Base-by-base conservation (phyloP, 1,140 invertebrate genomes). In the Papilio polytes region DNA sequence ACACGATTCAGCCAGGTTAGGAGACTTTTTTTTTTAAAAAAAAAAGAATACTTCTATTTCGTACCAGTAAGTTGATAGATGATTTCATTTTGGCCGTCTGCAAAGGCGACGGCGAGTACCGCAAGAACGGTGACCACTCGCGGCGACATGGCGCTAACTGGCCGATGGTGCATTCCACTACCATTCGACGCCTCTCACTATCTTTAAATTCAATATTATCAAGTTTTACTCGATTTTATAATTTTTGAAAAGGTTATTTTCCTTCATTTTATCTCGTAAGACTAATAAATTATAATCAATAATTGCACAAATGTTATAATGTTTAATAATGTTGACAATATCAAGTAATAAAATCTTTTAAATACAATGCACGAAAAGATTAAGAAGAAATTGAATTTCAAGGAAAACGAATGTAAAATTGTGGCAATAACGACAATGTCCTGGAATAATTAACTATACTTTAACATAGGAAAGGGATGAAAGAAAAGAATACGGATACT, bases 101-200 rank as follows among this genome's bases (percentile, higher is more conserved):
- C 72, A 48, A 74, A 31, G 9, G 77, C 76, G 51, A 81, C 72
- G 74, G 74, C 74, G 48, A 81, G 66, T 20, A 77, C 3, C 74
- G 56, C 77, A 13, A 80, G 51, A 18, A 66, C 82, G 82, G 79
- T 78, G 73, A 83, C 26, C 82, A 63, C 79, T 74, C 82, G 82
- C 82, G 72, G 74, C 74, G 82, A 41, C 82, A 83, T 82, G 31
- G 74, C 78, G 20, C 44, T 53, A 18, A 81, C 80, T 81, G 80
- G 46, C 56, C 80, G 53, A 46, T 56, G 53, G 48, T 66, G 20
- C 44, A 36, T 20, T 20, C n/a, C 26, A 73, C 10, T 74, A 79
- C 76, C 76, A 79, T 73, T 41, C 63, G 20, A 20, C 20, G 13
- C 31, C 53, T 78, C 66, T 78, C 59, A 44, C 77, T 66, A 78